Percentiles rank a stretch among this genome's conserved stretches.
phyloP scores from a whole-genome alignment of 2,888 invertebrate species.

The Luperina testacea region DNA sequence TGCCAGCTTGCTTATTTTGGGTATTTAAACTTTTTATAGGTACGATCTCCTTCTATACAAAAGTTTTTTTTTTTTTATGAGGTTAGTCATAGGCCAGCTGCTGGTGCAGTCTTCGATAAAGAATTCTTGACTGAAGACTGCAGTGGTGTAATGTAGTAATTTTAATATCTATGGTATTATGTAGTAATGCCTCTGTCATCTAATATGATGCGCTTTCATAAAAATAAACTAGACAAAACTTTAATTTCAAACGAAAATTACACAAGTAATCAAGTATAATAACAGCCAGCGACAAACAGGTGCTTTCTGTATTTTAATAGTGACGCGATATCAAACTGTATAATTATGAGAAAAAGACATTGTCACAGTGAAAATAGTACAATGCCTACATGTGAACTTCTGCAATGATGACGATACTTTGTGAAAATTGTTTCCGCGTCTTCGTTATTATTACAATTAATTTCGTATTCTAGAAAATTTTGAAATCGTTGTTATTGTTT shows the following conservation, averaged over 20 bases:
- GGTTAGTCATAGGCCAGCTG: background rate
- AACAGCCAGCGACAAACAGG: slow-evolving; percentile 53
- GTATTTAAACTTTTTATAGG: background rate
- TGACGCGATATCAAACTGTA: slow-evolving; percentile 65
- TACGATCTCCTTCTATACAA: background rate
- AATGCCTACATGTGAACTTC: slow-evolving; percentile 74
- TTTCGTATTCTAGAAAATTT: slow-evolving; percentile 47
- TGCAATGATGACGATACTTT: slow-evolving; percentile 70
- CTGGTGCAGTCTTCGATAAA: background rate
- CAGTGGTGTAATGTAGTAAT: background rate
- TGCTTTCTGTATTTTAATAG: slow-evolving; percentile 65
- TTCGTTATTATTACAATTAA: slow-evolving; percentile 53
- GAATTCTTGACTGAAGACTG: background rate
- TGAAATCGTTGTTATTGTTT: slow-evolving; percentile 24
- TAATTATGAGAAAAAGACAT: slow-evolving; percentile 83
- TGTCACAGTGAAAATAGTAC: slow-evolving; percentile 76
- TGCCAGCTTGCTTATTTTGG: background rate
- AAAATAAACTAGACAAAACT: slow-evolving; percentile 7
- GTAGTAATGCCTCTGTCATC: background rate
- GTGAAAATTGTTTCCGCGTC: slow-evolving; percentile 74
- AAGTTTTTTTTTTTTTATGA: background rate
- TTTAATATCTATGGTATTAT: background rate
- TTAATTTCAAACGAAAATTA: slow-evolving; percentile 30
- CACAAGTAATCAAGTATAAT: slow-evolving; percentile 54
- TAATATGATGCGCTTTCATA: slow-evolving; percentile 21